Conservation (phyloP, 2,888 invertebrate species). For the Epinotia demarniana region DNA sequence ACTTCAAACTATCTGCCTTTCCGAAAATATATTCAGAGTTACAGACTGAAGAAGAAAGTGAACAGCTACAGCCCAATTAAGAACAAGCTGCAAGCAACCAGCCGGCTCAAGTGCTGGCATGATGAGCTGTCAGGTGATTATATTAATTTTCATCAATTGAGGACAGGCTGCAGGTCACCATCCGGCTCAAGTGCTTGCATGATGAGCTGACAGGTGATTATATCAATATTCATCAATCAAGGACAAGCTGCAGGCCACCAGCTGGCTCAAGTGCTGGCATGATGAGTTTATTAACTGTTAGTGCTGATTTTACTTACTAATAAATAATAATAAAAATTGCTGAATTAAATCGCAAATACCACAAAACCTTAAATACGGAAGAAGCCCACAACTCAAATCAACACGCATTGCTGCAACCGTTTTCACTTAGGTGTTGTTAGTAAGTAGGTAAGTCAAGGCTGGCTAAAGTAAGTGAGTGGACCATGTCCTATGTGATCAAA, state of each 20-base stretch:
- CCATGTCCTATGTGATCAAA: too few species aligned
- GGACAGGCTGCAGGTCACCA: slow-evolving; percentile 66
- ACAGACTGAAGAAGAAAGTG: slow-evolving; percentile 73
- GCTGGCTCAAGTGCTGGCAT: slow-evolving; percentile 68
- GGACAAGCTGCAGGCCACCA: slow-evolving; percentile 66
- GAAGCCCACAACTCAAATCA: too few species aligned
- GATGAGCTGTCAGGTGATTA: slow-evolving; percentile 69
- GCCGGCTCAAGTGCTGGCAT: slow-evolving; percentile 68
- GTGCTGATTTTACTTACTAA: too few species aligned
- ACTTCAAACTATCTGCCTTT: slow-evolving; percentile 88
- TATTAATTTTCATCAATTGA: not conserved
- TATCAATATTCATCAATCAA: not conserved
- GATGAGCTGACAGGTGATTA: slow-evolving; percentile 69
- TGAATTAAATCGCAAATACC: too few species aligned
- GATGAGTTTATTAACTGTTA: too few species aligned
- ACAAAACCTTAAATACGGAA: too few species aligned
- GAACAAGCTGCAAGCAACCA: slow-evolving; percentile 68
- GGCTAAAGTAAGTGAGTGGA: too few species aligned
- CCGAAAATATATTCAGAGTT: slow-evolving; percentile 77
- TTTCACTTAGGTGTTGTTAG: too few species aligned
- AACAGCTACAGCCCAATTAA: slow-evolving; percentile 73
- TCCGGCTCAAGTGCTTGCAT: slow-evolving; percentile 68
- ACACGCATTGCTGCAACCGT: too few species aligned
- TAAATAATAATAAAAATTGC: too few species aligned
- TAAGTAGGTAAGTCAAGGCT: too few species aligned